Evolutionary conservation across 1,140 invertebrate species (phyloP).

Genomic region (Lepidurus packardi): DNA sequence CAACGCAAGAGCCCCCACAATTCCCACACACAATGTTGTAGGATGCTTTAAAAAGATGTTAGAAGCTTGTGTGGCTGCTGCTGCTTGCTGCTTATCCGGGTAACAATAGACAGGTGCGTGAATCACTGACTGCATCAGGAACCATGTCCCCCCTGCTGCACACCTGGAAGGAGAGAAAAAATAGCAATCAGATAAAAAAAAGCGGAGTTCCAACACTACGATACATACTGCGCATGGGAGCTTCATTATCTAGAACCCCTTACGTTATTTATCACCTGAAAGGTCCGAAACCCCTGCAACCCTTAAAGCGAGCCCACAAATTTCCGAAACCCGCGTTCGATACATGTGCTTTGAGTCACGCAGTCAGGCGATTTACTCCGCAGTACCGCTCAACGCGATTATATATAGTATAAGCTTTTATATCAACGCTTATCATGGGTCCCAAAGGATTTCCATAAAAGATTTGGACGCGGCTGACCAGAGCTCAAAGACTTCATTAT

Average conservation of each 20-base stretch:
- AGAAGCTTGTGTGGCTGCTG: not conserved
- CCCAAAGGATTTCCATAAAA: not conserved
- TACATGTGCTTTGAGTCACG: not conserved
- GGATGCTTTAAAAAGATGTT: not conserved
- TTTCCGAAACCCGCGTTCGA: not conserved
- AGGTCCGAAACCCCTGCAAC: constrained; percentile 1
- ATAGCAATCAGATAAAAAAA: constrained; percentile 6
- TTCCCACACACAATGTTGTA: not conserved
- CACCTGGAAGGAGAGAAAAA: not conserved
- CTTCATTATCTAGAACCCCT: constrained; percentile 21
- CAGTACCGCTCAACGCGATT: not conserved
- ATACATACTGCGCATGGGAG: not conserved
- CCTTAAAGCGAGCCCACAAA: not conserved
- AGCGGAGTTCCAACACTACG: not conserved
- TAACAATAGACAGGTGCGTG: constrained; percentile 21
- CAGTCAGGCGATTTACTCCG: not conserved
- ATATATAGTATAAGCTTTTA: not conserved
- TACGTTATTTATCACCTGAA: constrained; percentile 12
- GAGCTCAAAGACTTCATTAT: constrained; percentile 8
- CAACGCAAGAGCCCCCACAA: not conserved
- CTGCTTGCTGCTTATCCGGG: not conserved
- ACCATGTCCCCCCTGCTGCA: constrained; percentile 6
- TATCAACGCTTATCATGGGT: not conserved
- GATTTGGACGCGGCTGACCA: not conserved
- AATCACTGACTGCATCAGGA: constrained; percentile 17